Evolutionary conservation across 2,797 vertebrate genomes (phyloP), one percentile per base, ranked within the genome.

Genomic region (Gobio occitaniae): DNA sequence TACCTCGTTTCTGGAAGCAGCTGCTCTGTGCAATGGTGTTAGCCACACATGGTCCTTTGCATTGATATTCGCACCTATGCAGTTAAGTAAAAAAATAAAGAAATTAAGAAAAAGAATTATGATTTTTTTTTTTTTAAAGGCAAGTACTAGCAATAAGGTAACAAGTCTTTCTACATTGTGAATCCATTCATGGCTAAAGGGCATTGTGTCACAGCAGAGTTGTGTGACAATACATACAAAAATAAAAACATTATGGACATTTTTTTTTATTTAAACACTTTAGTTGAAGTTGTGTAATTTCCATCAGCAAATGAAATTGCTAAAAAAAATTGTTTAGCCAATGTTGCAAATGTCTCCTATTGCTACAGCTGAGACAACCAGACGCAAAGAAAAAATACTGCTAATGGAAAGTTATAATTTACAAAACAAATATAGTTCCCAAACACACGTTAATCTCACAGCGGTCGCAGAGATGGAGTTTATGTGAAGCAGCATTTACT

Each of bases 31-130:
- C 91, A 99, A 93, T 8, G 98, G 98, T 48, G 97, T 99, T 90
- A 99, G 96, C 98, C 98, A 99, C 78, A 97, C 92, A 82, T 97
- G 97, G 94, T 99, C 98, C 96, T 99, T 99, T 77, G 97, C 97
- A 66, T 99, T 99, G 85, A 99, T 96, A 81, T 97, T 98, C 96
- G 98, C 98, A 96, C 98, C 98, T 99, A 91, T 36, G 2, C 7
- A 36, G 21, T 5, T 12, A 48, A 3, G 6, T 44, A 25, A 4
- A 32, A 50, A 32, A n/a, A 1, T 1, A 19, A 2, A 1, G 12
- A 50, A 11, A 15, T 44, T 11, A 3, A 63, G 6, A 52, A 19
- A 6, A 15, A 6, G 15, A 0, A 25, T 25, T 25, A 25, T 25
- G 25, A 25, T 25, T 25, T 25, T 25, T 47, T 48, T 52, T 52